These are phyloP conservation scores for Chrysolina oricalcia DNA, from an alignment of 2,888 invertebrate species.

Conservation along the genomic window DNA sequence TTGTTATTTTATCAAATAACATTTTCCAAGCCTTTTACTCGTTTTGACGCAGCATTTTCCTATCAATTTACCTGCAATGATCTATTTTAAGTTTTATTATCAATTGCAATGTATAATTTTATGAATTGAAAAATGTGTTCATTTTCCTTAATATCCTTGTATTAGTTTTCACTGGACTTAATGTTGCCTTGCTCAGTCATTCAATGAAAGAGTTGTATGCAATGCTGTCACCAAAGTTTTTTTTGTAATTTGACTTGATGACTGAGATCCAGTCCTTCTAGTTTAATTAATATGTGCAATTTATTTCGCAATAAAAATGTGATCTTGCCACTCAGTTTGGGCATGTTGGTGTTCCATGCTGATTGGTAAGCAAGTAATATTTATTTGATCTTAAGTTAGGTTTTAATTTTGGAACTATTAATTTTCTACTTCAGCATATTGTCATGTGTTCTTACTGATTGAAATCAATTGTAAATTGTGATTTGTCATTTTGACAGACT, in stretches of 20 bases:
- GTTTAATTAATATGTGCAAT: conserved; percentile 63
- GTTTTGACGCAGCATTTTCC: neutral
- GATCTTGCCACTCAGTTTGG: conserved; percentile 57
- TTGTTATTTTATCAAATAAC: neutral
- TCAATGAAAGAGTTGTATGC: conserved; percentile 61
- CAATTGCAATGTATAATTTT: neutral
- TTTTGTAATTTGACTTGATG: conserved; percentile 53
- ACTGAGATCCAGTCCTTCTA: conserved; percentile 45
- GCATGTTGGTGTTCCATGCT: conserved; percentile 40
- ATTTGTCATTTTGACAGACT: conserved; percentile 54
- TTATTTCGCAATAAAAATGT: conserved; percentile 65
- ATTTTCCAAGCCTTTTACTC: neutral
- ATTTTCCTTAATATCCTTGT: conserved; percentile 35
- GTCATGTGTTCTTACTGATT: conserved; percentile 41
- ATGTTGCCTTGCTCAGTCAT: conserved; percentile 53
- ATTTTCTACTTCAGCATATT: conserved; percentile 42
- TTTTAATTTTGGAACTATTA: conserved; percentile 40
- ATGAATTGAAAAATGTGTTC: conserved; percentile 13
- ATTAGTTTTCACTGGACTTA: conserved; percentile 48
- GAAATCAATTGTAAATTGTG: conserved; percentile 47
- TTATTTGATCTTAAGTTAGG: conserved; percentile 49
- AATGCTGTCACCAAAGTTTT: conserved; percentile 67
- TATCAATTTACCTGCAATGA: neutral
- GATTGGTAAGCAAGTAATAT: conserved; percentile 50
- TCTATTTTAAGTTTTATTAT: neutral